Evolutionary conservation across 64 coral and sea anemone genomes (phyloP), one percentile per base, ranked within the genome.

Genomic region (Montipora cactus): DNA sequence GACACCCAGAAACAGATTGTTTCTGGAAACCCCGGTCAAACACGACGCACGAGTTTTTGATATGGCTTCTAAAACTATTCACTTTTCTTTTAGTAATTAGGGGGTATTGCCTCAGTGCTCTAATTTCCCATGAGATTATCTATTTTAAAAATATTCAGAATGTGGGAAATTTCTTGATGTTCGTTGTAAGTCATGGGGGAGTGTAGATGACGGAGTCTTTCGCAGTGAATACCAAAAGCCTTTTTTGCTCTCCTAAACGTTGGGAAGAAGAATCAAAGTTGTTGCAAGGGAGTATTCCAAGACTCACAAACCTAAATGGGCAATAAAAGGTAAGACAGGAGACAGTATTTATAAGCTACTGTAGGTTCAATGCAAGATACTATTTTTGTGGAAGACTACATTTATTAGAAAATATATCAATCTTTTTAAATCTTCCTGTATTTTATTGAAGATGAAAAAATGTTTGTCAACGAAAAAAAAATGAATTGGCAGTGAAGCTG

Each of bases 131-230:
- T 77, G 87, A 89, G 87, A 89, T 90, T 90, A 90, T 78, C 74
- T 78, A 77, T 89, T 79, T 90, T 79, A 90, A 90, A 90, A 79
- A 79, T 90, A 79, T 79, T 90, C 75, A 90, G 67, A 90, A 90
- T 90, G 74, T 90, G 88, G 74, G 88, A 89, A 90, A 79, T 79
- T 90, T 90, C 57, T 79, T 90, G 55, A 67, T 90, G 75, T 46
- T 90, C 55, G 57, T 90, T 90, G 88, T 90, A 78, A 90, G 88
- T 90, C 88, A 90, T 90, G 88, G 79, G 88, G 88, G 75, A 81
- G 79, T 81, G 53, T 61, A 81, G 79, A 81, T 61, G 90, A 69
- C 69, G 20, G 90, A 92, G 79, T 92, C 79, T 92, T 92, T 84
- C 83, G 79, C 79, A 83, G 21, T 79, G 69, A 92, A 92, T 91